phyloP scores from a whole-genome alignment of 2,888 invertebrate species.

The Hartigia nigra region DNA sequence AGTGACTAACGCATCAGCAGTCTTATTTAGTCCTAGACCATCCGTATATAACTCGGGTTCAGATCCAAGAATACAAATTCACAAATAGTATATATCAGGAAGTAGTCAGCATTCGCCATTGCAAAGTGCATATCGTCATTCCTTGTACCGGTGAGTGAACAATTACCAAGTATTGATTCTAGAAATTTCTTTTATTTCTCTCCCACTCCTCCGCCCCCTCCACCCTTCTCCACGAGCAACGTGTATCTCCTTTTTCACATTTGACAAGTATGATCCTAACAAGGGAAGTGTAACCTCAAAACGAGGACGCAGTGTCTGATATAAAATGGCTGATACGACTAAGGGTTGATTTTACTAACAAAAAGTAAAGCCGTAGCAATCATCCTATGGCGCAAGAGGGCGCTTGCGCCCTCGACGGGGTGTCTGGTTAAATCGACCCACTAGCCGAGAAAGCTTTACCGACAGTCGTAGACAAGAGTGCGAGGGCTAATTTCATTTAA shows the following conservation, averaged over 20 bases:
- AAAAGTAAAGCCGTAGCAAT: neutral
- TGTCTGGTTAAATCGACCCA: neutral
- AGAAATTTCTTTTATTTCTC: neutral
- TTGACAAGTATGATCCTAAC: neutral
- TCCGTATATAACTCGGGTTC: neutral
- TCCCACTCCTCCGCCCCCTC: neutral
- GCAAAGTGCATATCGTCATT: neutral
- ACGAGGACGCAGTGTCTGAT: neutral
- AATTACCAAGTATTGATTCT: neutral
- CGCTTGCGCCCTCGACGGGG: neutral
- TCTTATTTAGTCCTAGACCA: neutral
- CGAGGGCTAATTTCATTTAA: neutral
- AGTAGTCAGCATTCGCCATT: neutral
- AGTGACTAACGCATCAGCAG: neutral
- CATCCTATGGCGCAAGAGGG: neutral
- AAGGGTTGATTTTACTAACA: neutral
- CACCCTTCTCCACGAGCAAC: neutral
- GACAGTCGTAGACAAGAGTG: neutral
- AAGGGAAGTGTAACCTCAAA: neutral
- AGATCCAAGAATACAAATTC: neutral
- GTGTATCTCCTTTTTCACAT: neutral
- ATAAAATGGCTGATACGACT: neutral
- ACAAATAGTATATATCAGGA: neutral
- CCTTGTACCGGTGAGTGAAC: neutral
- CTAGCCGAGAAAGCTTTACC: neutral